Conservation (phyloP, 1,140 invertebrate species). For the Leucophenga varia region DNA sequence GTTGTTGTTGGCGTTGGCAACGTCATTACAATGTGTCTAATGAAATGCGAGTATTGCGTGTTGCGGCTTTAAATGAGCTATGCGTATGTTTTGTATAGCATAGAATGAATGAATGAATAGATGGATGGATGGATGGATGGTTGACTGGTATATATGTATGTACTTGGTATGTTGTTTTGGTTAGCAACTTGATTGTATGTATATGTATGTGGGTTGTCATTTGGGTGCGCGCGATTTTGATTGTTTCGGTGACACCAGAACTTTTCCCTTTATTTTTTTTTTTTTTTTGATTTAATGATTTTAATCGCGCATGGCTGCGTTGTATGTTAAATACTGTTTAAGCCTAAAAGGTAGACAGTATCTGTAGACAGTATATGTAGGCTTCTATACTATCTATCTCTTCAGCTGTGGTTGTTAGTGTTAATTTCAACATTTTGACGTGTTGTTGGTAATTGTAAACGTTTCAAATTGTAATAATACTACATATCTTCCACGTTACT, state of each 20-base stretch:
- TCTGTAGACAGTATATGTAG: background rate
- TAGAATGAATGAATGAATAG: too few species aligned
- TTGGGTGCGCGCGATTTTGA: constrained; percentile 19
- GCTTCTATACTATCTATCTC: constrained; percentile 13
- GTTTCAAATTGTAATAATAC: constrained; percentile 43
- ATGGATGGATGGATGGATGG: too few species aligned
- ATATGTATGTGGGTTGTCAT: constrained; percentile 36
- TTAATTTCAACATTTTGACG: constrained; percentile 54
- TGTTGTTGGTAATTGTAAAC: constrained; percentile 52
- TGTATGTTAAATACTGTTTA: constrained; percentile 55
- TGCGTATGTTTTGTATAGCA: too few species aligned
- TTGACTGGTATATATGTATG: background rate
- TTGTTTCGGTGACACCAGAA: constrained; percentile 45
- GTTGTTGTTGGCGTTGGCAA: constrained; percentile 5
- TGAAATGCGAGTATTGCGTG: constrained; percentile 53
- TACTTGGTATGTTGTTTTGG: constrained; percentile 6
- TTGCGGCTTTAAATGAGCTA: too few species aligned
- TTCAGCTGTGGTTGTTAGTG: constrained; percentile 39
- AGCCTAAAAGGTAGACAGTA: too few species aligned
- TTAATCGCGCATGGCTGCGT: constrained; percentile 4
- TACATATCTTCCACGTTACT: constrained; percentile 38
- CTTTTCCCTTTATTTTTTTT: too few species aligned
- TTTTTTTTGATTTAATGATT: background rate
- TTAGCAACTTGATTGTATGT: constrained; percentile 25
- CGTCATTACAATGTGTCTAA: constrained; percentile 51